Evolutionary conservation across 2,797 vertebrate genomes (phyloP), one percentile per base, ranked within the genome.

Genomic region (Notamacropus eugenii): DNA sequence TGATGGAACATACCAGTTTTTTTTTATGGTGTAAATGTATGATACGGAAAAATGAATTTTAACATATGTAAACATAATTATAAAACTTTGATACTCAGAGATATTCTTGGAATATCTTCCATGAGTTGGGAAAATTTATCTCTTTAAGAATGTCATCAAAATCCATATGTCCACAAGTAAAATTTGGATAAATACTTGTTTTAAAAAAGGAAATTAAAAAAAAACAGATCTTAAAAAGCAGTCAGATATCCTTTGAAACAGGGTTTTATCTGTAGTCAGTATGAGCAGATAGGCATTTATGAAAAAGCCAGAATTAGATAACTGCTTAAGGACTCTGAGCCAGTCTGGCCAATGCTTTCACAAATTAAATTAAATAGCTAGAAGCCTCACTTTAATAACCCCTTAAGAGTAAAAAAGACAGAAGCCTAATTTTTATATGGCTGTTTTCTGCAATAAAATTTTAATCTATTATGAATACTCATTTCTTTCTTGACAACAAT

Each of bases 331-430:
- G 31, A 52, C 0, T n/a, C 12, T 11, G 28, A 98, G 91, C 57
- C 91, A 90, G 14, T 58, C 29, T 27, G 46, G 55, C 13, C 54
- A 94, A 19, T 40, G 90, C 22, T 95, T 58, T 55, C 55, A 62
- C 62, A 97, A 97, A 97, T 96, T 97, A 98, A 97, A 97, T 93
- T 94, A 96, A 98, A 97, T 34, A 92, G 90, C 27, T 96, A 3
- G 22, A 95, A 96, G 90, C 0, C 11, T 96, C 91, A 10, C 0
- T 94, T 95, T 97, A 95, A 97, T 87, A 96, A 95, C 92, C 0
- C 56, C 91, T 55, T 46, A 96, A 92, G 9, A 96, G n/a, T 93
- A 27, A 95, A 96, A 94, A 97, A 93, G 24, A 94, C 34, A 11
- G 31, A 96, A 52, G 34, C 0, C 3, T 34, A 95, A 90, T 93